Conservation (phyloP, 2,888 invertebrate genomes). For the Leistus spinibarbis region DNA sequence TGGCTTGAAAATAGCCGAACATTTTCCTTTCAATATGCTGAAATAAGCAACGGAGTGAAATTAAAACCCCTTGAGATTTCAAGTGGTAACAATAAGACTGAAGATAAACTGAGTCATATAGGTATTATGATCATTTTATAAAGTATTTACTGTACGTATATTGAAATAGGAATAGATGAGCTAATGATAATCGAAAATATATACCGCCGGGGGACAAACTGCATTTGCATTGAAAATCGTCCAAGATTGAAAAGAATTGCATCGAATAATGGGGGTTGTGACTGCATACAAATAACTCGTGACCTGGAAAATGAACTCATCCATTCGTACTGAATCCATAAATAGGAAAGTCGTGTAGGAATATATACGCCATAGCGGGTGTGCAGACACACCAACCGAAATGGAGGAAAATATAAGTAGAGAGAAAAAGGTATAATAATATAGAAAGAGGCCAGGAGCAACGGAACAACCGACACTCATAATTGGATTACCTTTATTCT, state of each 20-base stretch:
- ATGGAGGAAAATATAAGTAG: not conserved
- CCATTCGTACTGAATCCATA: conserved; percentile 4
- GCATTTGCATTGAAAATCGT: conserved; percentile 3
- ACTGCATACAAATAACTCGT: conserved; percentile 37
- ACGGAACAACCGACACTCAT: not conserved
- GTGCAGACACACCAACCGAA: not conserved
- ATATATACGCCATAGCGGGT: not conserved
- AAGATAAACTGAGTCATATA: no score
- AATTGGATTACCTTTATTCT: conserved; percentile 4
- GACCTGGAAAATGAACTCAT: conserved; percentile 37
- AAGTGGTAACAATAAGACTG: no score
- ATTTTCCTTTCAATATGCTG: no score
- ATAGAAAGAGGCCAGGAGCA: not conserved
- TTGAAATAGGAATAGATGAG: not conserved
- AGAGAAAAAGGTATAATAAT: not conserved
- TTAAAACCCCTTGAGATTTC: no score
- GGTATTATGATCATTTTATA: no score
- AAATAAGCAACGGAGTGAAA: no score
- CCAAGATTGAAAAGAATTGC: conserved; percentile 32
- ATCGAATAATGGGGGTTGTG: conserved; percentile 31
- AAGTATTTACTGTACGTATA: no score
- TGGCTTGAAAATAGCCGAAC: no score
- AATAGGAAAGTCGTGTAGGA: conserved; percentile 1
- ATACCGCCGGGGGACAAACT: not conserved
- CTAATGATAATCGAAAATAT: not conserved